Base-by-base conservation (phyloP, 2,797 vertebrate genomes). In the Gallinago stenura region DNA sequence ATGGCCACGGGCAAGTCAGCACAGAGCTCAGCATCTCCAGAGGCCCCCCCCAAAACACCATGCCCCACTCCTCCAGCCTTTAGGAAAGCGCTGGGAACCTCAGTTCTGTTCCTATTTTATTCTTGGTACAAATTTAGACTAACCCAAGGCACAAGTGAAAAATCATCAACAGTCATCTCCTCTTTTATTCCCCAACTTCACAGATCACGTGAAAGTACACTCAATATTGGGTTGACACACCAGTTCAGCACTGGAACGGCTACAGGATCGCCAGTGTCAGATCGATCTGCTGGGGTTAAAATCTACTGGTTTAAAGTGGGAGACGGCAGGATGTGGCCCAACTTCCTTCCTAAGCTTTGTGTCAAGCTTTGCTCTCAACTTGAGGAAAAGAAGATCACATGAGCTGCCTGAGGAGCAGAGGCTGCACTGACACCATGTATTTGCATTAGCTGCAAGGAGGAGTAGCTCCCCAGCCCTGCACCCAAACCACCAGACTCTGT, bases 321-420 rank as follows among this genome's bases (percentile, higher is more conserved):
- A 72, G 57, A 8, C 0, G 9, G 78, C 68, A 75, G 91, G 53
- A 88, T 4, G 25, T 1, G 58, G 54, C 87, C 76, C 54, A n/a
- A 6, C 35, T 37, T 68, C 83, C 15, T 75, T 81, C 61, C 60
- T 7, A 26, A 75, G 76, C 26, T 33, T 56, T 1, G 0, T 3
- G 61, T 48, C 88, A 76, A 61, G 77, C 58, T 84, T n/a, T 66
- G 70, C 66, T 65, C 90, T 78, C 65, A 20, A 1, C 68, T 37
- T 83, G 92, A 92, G 57, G 68, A 35, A 83, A 75, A 73, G 48
- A 26, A 73, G 90, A 45, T 9, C 5, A 57, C 93, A 81, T 12
- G 78, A 35, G 25, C 81, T 5, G 87, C 92, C 90, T 5, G 89
- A 64, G 92, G 14, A 39, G 39, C 39, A 39, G 39, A 39, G 39